Percentiles rank a stretch among this genome's conserved stretches.
Conservation (phyloP, 2,113 vertebrate species). For the Prunella fulvescens region DNA sequence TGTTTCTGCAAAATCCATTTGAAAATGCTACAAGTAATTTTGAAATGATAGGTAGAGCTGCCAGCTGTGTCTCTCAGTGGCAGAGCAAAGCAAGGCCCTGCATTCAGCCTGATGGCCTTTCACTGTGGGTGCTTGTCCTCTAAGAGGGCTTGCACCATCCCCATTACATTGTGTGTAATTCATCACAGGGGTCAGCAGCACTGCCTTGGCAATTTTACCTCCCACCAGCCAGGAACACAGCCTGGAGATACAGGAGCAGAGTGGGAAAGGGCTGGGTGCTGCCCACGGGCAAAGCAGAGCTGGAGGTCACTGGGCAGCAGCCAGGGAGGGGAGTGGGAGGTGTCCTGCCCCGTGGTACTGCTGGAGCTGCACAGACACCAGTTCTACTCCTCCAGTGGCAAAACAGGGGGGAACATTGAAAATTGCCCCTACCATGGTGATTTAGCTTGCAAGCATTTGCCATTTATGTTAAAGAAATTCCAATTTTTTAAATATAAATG, state of each 20-base stretch:
- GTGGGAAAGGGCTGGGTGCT: not conserved
- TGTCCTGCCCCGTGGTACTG: not conserved
- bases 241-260: not conserved
- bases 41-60: not conserved
- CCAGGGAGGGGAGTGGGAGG: not conserved
- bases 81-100: not conserved
- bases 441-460: not conserved
- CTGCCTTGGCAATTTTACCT: not conserved
- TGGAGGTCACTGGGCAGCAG: not conserved
- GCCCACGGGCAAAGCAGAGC: not conserved
- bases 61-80: not conserved
- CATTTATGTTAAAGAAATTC: not conserved
- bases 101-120: not conserved
- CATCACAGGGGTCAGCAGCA: not conserved
- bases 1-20: not conserved
- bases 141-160: not conserved
- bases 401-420: not conserved
- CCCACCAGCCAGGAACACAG: not conserved
- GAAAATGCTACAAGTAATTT: not conserved
- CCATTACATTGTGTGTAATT: not conserved
- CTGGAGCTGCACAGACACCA: not conserved
- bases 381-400: not conserved
- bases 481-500: not conserved
- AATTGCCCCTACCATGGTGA: not conserved
- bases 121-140: not conserved